Evolutionary conservation across 2,113 vertebrate genomes (phyloP), one percentile per base, ranked within the genome.

Genomic region (Crocuta crocuta): DNA sequence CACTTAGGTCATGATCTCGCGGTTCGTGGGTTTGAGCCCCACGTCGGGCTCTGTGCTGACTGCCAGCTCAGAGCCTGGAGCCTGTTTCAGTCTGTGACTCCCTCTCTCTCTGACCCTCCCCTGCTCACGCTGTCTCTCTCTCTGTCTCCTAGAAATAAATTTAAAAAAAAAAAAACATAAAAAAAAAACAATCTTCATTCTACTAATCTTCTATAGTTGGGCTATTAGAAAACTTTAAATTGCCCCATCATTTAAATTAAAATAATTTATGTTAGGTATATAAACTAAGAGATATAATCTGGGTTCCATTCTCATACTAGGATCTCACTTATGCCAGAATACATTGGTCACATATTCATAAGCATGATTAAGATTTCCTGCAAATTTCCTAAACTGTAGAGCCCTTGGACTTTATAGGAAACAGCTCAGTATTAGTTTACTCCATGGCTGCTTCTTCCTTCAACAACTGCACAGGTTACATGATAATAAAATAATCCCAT

Each of bases 401-500:
- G 13, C 4, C 28, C 83, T 26, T 68, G 13, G 33, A 84, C 35
- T 55, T 10, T 45, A 23, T 0, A 82, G 84, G 24, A 92, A 91
- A 91, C 15, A 93, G 21, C 48, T 95, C 66, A 24, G 8, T 23
- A 74, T 78, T 68, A 68, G 35, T 68, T 94, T 80, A 86, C 7
- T 7, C 26, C 33, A 50, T 1, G 7, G 24, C 55, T 90, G 45
- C 31, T 92, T n/a, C 50, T 71, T 58, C 78, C 35, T 85, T 63
- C 39, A 82, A 94, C 33, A 95, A 65, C 0, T 53, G 33, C 73
- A 94, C 1, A 50, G 19, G 58, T 80, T 96, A 82, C 19, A 63
- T 19, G 71, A 21, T 88, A 96, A 91, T 95, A 95, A 94, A 12
- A 94, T 82, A 92, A 91, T 88, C 63, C 61, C 48, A 78, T 31